These are phyloP conservation scores for Virgularia gustaviana DNA, from an alignment of 92 coral and sea anemone genomes.

Conservation along the genomic window DNA sequence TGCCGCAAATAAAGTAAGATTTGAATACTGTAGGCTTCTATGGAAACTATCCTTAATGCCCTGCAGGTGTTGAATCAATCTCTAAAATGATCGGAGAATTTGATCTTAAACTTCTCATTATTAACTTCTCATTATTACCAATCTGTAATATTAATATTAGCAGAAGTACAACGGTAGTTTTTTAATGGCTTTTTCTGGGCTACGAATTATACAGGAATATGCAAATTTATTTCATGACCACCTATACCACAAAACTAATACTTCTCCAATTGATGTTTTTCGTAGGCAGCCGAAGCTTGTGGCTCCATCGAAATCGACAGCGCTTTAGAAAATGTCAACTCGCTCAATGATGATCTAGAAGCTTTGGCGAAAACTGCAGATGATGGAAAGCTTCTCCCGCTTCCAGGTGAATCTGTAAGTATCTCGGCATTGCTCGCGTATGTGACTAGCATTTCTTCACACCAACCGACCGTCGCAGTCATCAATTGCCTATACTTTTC, in stretches of 20 bases:
- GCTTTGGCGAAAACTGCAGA: conserved; percentile 85
- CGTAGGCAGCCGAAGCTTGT: conserved; percentile 93
- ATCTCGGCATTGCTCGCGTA: not conserved
- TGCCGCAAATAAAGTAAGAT: conserved; percentile 85
- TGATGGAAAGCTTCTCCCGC: conserved; percentile 81
- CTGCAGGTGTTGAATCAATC: no score
- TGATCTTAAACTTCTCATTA: no score
- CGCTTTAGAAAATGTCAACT: conserved; percentile 73
- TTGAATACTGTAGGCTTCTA: no score
- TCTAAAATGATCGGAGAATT: no score
- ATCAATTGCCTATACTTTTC: not conserved
- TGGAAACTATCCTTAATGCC: no score
- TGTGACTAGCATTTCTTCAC: not conserved
- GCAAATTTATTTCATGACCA: no score
- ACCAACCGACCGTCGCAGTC: not conserved
- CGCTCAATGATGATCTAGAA: conserved; percentile 73
- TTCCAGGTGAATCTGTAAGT: conserved; percentile 94
- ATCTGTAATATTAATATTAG: no score
- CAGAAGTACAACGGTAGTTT: no score
- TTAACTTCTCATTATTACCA: no score
- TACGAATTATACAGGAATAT: no score
- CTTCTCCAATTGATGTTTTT: not conserved
- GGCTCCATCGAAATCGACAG: conserved; percentile 96
- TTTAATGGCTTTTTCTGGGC: no score
- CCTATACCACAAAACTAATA: not conserved